These are phyloP conservation scores for Pitangus sulphuratus DNA, from an alignment of 2,797 vertebrate species.

Conservation along the genomic window DNA sequence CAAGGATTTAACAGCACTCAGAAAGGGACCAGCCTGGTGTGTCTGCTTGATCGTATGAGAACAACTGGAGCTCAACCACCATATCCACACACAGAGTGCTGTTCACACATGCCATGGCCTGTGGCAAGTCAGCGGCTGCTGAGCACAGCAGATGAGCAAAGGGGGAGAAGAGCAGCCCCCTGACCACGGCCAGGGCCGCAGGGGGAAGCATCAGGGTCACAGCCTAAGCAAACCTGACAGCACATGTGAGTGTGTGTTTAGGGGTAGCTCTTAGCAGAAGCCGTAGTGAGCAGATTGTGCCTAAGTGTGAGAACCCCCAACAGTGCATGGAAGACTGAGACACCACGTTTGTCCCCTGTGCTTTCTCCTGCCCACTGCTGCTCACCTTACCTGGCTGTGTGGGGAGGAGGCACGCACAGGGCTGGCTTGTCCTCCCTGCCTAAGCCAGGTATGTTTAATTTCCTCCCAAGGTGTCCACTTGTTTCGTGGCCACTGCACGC, in stretches of 20 bases:
- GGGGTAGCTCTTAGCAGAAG: background rate
- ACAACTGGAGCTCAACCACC: background rate
- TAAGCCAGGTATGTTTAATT: rapidly evolving
- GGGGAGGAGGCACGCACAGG: rapidly evolving
- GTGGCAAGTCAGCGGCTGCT: background rate
- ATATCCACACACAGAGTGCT: background rate
- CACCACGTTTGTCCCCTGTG: background rate
- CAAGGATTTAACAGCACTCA: background rate
- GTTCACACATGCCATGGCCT: rapidly evolving
- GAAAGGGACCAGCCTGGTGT: background rate
- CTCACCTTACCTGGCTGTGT: background rate
- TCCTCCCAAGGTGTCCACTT: background rate
- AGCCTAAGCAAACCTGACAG: background rate
- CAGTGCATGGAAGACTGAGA: rapidly evolving
- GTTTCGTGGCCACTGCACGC: rapidly evolving
- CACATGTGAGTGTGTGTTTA: rapidly evolving
- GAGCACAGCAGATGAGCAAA: rapidly evolving
- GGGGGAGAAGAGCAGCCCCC: background rate
- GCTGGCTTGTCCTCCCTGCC: background rate
- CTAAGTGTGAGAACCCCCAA: background rate
- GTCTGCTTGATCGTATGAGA: background rate
- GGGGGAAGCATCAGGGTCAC: rapidly evolving
- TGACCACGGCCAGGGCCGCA: rapidly evolving
- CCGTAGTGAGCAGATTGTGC: rapidly evolving
- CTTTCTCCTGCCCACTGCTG: background rate